Base-by-base conservation (phyloP, 2,888 invertebrate species). In the Spodoptera picta region DNA sequence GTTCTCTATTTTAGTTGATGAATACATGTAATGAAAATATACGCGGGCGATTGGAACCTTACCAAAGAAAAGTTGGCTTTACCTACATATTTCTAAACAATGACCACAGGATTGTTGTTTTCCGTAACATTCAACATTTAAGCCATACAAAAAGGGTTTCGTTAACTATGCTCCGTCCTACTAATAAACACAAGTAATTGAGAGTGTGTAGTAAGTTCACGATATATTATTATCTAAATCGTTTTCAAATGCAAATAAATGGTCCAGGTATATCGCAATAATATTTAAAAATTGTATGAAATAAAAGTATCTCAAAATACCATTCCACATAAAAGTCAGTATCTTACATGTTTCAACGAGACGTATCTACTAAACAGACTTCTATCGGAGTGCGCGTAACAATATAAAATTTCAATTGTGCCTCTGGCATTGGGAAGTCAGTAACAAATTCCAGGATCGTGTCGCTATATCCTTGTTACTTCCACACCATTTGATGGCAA, bases 401-500 rank as follows among this genome's bases (percentile, higher is more conserved):
- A 81, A 84, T 83, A 84, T 80, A 79, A 81, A 85, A 84, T 84
- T 85, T 83, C 79, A 82, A 83, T 84, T 82, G 83, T 81, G 83
- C 80, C 63, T 81, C 82, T 83, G 81, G 77, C 77, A 84, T 85
- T 83, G 79, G 82, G 83, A 87, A 87, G 84, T 86, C 83, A 85
- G 84, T 87, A 88, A 87, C 87, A 89, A 89, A 91, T 91, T 91
- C 87, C 79, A 82, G 86, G 87, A 84, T 87, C 87, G 87, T 83
- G 87, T 85, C 87, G 82, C 88, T 92, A 87, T 90, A 92, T 91
- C 88, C 90, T 82, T 80, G 82, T 93, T 92, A 90, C 87, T 92
- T 92, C 89, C 90, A 84, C 83, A 67, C 92, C 92, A 92, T 94
- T 94, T 91, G 89, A 87, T 80, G 81, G 82, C 92, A 93, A 94